Evolutionary conservation across 2,797 vertebrate genomes (phyloP).

Genomic region (Iguana delicatissima): DNA sequence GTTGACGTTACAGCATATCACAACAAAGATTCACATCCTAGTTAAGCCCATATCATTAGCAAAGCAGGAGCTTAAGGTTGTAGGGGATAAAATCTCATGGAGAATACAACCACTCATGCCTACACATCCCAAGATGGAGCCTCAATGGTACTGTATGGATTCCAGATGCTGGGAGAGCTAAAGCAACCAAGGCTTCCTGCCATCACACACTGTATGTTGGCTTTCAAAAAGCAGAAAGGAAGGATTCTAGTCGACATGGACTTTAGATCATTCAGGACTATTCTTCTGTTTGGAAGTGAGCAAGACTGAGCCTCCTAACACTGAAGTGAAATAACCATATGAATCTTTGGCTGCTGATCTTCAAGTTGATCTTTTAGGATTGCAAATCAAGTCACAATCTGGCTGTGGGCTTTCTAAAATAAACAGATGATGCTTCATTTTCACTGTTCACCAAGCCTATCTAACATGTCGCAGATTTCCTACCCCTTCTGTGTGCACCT

Average conservation of each 20-base stretch:
- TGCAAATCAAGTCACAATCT: not conserved
- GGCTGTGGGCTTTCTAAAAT: not conserved
- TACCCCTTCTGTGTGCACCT: no score
- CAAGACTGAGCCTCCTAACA: not conserved
- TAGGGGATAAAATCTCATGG: not conserved
- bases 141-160: not conserved
- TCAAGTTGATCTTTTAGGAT: not conserved
- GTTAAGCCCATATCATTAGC: not conserved
- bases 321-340: not conserved
- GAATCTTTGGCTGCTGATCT: no score
- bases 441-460: not conserved
- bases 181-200: not conserved
- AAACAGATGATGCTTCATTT: not conserved
- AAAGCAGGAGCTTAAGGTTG: not conserved
- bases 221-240: not conserved
- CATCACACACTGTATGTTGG: not conserved
- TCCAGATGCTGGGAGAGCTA: not conserved
- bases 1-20: no score
- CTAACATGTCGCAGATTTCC: not conserved
- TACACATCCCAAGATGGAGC: not conserved
- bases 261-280: not conserved
- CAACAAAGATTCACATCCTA: no score
- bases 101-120: not conserved
- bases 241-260: not conserved
- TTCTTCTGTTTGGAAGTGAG: not conserved